Evolutionary conservation across 2,113 vertebrate species (phyloP), one percentile per base, ranked within the genome.

Genomic region (Phainopepla nitens): DNA sequence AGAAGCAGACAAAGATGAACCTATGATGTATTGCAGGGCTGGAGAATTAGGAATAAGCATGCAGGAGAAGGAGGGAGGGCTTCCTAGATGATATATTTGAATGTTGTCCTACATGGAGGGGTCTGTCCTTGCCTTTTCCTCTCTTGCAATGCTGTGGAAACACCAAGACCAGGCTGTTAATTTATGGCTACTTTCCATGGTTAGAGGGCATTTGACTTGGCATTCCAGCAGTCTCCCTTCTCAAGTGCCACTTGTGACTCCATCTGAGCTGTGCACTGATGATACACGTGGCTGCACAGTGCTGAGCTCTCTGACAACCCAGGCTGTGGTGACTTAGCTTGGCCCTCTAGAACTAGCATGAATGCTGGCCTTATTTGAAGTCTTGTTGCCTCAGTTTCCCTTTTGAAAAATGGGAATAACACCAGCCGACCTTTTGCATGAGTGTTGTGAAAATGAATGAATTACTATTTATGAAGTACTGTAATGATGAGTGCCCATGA

Each of bases 401-500:
- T 23, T 80, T 44, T 49, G 39, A 95, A 94, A 96, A 92, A 80
- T 11, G 36, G 90, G 51, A 92, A 71, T 89, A 86, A 73, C 72
- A 89, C 41, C 82, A 87, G 56, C 49, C 20, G 60, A 54, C 60
- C 80, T 83, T 68, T 95, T 72, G 13, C 56, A 80, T 86, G 79
- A 92, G 60, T 86, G 93, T 89, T 94, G 92, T 97, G 94, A 86
- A 96, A 92, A 94, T 94, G 95, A 94, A 95, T 96, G 93, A 89
- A 95, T 96, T 94, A 96, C 96, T 95, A 83, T 95, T 97, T 97
- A 87, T 97, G 94, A 96, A 94, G 91, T 84, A 82, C 87, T 89
- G 91, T 95, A 95, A 96, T 97, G 94, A 96, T 95, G 93, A 96
- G 94, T 78, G 88, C 94, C 96, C 95, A 83, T 84, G 96, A 96